phyloP scores from a whole-genome alignment of 2,113 vertebrate species.

The Entelurus aequoreus region DNA sequence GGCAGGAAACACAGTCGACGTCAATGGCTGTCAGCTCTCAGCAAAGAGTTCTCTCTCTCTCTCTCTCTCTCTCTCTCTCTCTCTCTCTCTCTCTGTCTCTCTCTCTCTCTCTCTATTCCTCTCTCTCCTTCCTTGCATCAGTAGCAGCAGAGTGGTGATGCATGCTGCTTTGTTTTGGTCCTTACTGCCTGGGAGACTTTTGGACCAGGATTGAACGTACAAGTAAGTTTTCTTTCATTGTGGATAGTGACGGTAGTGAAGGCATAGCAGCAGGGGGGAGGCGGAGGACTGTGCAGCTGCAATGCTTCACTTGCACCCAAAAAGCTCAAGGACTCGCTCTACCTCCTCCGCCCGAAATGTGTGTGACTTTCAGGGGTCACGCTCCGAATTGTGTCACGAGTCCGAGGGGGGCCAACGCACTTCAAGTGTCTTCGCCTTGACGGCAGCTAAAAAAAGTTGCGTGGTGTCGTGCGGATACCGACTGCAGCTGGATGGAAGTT shows the following conservation, averaged over 20 bases:
- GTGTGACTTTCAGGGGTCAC: constrained; percentile 65
- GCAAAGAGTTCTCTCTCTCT: constrained; percentile 41
- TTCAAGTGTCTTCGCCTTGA: too few species aligned
- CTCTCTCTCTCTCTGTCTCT: constrained; percentile 23
- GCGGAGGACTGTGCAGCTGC: constrained; percentile 42
- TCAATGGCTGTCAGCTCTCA: constrained; percentile 62
- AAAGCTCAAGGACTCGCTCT: constrained; percentile 51
- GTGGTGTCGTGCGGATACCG: too few species aligned
- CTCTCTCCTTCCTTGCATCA: constrained; percentile 52
- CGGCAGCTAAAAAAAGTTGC: too few species aligned
- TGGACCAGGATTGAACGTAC: background rate
- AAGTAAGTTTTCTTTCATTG: constrained; percentile 60
- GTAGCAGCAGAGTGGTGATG: constrained; percentile 54
- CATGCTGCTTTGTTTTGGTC: constrained; percentile 56
- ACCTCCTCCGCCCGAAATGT: constrained; percentile 39
- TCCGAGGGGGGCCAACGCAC: background rate
- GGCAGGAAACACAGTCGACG: constrained; percentile 40
- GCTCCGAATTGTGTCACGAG: constrained; percentile 61
- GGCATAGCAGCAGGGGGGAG: constrained; percentile 1
- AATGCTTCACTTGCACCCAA: constrained; percentile 47
- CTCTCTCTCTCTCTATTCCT: too few species aligned
- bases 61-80: background rate
- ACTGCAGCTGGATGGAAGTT: background rate
- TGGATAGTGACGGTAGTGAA: constrained; percentile 5
- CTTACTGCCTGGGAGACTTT: constrained; percentile 32